phyloP scores from a whole-genome alignment of 2,888 invertebrate genomes.

The Nemotelus nigrinus region DNA sequence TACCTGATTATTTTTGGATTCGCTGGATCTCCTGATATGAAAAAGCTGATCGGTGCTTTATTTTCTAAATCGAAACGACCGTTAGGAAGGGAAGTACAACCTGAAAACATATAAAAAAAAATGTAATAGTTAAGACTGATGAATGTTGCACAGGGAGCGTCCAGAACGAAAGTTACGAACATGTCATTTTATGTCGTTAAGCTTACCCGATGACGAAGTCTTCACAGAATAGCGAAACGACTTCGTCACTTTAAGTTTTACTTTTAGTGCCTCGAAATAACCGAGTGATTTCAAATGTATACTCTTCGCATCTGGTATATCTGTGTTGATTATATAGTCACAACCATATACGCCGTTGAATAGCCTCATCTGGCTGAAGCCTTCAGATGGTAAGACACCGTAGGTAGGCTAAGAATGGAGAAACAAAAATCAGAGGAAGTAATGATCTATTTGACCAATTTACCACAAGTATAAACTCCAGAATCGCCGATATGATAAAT shows the following conservation, averaged over 20 bases:
- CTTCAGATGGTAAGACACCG: slow-evolving; percentile 69
- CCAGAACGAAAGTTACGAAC: neutral
- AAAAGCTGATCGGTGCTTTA: slow-evolving; percentile 43
- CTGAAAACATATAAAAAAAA: neutral
- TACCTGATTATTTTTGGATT: neutral
- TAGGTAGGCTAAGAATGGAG: slow-evolving; percentile 60
- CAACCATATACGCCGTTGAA: slow-evolving; percentile 73
- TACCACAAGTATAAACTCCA: slow-evolving; percentile 81
- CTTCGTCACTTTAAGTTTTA: slow-evolving; percentile 50
- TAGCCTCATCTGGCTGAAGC: slow-evolving; percentile 74
- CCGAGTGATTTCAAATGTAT: slow-evolving; percentile 54
- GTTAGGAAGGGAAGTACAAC: neutral
- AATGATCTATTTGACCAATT: slow-evolving; percentile 44
- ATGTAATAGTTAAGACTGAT: neutral
- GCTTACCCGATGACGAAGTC: neutral
- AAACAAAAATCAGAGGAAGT: neutral
- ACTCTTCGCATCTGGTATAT: slow-evolving; percentile 48
- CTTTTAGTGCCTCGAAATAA: slow-evolving; percentile 55
- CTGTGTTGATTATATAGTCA: slow-evolving; percentile 55
- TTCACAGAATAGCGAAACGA: neutral
- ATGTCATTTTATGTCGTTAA: neutral
- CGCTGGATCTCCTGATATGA: slow-evolving; percentile 6
- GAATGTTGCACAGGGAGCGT: neutral
- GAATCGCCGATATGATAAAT: slow-evolving; percentile 84
- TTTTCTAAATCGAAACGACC: slow-evolving; percentile 25